Conservation (phyloP, 2,113 vertebrate species). For the Agelaius tricolor region DNA sequence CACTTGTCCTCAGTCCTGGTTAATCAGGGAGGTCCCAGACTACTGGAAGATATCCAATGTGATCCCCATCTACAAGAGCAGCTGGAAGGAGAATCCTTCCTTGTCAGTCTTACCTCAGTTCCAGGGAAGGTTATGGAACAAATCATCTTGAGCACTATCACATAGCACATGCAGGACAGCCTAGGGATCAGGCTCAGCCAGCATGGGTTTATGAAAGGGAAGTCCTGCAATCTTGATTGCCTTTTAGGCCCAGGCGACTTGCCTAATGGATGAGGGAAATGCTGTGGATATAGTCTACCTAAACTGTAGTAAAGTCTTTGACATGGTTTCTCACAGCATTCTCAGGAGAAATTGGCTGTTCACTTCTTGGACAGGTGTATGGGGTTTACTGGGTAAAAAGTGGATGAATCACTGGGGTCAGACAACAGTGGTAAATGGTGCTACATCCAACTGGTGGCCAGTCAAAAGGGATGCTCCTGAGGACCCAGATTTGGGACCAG, state of each 20-base stretch:
- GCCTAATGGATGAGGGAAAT: background rate
- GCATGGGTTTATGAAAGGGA: background rate
- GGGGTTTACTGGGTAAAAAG: background rate
- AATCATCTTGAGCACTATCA: background rate
- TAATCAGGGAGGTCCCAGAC: background rate
- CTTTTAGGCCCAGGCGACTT: background rate
- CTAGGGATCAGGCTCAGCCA: background rate
- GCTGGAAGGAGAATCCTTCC: background rate
- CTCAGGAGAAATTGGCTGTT: background rate
- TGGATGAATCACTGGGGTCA: background rate
- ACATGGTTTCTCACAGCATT: background rate
- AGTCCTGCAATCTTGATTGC: background rate
- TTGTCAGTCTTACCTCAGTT: background rate
- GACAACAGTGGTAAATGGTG: background rate
- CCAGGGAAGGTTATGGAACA: background rate
- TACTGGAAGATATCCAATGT: background rate
- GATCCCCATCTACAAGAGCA: background rate
- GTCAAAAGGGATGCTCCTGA: background rate
- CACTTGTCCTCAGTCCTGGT: background rate
- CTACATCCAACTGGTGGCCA: background rate
- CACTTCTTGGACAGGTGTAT: background rate
- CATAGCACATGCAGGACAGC: background rate
- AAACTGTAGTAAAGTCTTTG: background rate
- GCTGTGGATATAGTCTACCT: background rate
- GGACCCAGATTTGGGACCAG: background rate